A percentile compares a stretch with the other conserved stretches of the same genome.
phyloP scores from a whole-genome alignment of 2,113 vertebrate genomes.

The Azemiops feae region DNA sequence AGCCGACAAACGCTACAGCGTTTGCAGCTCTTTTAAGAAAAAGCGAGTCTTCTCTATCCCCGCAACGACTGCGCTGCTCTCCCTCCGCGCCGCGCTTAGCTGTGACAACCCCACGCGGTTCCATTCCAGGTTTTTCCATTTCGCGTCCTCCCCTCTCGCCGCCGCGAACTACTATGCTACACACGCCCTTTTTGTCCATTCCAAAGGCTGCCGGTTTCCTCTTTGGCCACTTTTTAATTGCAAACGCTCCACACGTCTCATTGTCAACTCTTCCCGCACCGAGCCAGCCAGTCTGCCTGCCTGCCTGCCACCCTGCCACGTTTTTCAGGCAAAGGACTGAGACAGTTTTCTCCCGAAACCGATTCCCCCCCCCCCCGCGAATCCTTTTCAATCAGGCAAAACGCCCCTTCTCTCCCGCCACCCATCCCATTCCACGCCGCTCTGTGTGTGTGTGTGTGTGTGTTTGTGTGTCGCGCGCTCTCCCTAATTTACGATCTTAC shows the following conservation, averaged over 20 bases:
- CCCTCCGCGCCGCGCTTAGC: background rate
- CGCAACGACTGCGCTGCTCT: background rate
- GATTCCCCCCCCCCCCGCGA: background rate
- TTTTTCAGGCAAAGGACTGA: background rate
- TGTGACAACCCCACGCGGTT: conserved; percentile 5
- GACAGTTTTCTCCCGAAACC: background rate
- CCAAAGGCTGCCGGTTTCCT: background rate
- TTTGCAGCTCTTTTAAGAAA: background rate
- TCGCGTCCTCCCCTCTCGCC: background rate
- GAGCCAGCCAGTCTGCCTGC: background rate
- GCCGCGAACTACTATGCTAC: background rate
- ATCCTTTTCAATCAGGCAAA: background rate
- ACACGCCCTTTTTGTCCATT: background rate
- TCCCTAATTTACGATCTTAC: conserved; percentile 15
- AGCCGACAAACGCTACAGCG: background rate
- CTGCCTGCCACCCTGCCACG: background rate
- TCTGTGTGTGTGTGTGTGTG: background rate
- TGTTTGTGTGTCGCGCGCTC: background rate
- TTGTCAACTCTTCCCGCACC: conserved; percentile 9
- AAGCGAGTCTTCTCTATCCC: background rate
- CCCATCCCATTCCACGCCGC: background rate
- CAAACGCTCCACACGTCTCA: conserved; percentile 10
- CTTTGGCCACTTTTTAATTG: conserved; percentile 9
- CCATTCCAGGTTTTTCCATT: background rate
- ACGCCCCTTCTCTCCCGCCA: background rate